Base-by-base conservation (phyloP, 2,797 vertebrate species). In the Peromyscus eremicus region DNA sequence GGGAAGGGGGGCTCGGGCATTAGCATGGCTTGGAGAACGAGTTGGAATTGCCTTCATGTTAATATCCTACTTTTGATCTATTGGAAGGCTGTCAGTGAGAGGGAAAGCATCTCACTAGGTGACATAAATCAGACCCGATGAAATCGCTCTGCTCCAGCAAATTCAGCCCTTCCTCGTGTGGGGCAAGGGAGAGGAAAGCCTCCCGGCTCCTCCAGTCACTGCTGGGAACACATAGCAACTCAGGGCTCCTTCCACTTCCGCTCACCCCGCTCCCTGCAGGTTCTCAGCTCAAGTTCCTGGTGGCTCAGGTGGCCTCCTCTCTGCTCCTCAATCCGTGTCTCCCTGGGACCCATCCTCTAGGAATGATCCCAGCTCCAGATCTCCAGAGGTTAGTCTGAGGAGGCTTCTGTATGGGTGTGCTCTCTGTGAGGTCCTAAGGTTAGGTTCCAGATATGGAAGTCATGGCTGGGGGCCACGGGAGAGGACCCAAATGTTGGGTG, bases 1-100 rank as follows among this genome's bases (percentile, higher is more conserved):
- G 94, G 95, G 95, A 97, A 97, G 85, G 96, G 91, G 71, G 92
- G 82, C 92, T 97, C 94, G 94, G 94, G 98, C 97, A 97, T 97
- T 96, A 98, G 90, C 94, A 92, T 94, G 96, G 97, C 98, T 97
- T 84, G 95, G 97, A 98, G 97, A 98, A 90, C 96, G 97, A 95
- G 96, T 77, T 84, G 94, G 92, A 94, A 97, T 97, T 94, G 95
- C 97, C 96, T 96, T 97, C 2, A 6, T 97, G 98, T 97, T 97
- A 95, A 96, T 96, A 93, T 97, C 86, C 84, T 43, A 95, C 94
- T 98, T 98, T 98, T 98, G 98, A 98, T 98, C 97, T 98, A 43
- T 70, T 90, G 97, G 96, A 96, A 97, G 91, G 97, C 96, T 98
- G 98, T 98, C 98, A 98, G 98, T 94, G 95, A 96, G 89, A 96